Evolutionary conservation across 2,888 invertebrate genomes (phyloP).

Genomic region (Hecatera dysodea): DNA sequence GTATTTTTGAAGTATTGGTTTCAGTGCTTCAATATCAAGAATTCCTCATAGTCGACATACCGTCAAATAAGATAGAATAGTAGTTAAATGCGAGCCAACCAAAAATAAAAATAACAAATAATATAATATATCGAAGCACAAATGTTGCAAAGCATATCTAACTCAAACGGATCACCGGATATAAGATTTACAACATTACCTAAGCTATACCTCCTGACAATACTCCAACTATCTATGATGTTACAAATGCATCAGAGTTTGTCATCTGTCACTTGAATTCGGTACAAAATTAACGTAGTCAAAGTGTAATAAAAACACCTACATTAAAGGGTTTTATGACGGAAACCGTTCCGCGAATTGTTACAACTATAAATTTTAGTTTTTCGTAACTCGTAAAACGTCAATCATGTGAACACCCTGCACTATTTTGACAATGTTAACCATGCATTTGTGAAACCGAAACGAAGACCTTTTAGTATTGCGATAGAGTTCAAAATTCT

Average conservation of each 20-base stretch:
- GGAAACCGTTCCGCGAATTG: constrained; percentile 87
- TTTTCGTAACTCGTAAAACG: constrained; percentile 81
- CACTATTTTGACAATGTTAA: constrained; percentile 59
- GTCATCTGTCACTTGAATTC: constrained; percentile 71
- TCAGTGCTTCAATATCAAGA: background rate
- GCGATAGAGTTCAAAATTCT: constrained; percentile 23
- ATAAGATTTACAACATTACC: constrained; percentile 43
- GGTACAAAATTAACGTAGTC: constrained; percentile 71
- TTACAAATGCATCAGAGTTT: constrained; percentile 60
- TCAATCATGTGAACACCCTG: constrained; percentile 80
- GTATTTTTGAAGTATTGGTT: background rate
- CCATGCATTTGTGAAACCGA: background rate
- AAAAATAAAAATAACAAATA: background rate
- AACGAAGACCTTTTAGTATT: constrained; percentile 37
- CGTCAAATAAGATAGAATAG: background rate
- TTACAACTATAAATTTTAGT: constrained; percentile 82
- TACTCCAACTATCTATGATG: constrained; percentile 47
- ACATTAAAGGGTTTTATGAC: constrained; percentile 77
- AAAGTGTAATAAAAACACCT: constrained; percentile 72
- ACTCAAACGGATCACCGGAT: background rate
- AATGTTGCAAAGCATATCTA: constrained; percentile 1
- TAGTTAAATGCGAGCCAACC: background rate
- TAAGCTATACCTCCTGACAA: constrained; percentile 34
- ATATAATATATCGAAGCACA: background rate
- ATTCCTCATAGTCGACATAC: background rate